Conservation (phyloP, 2,888 invertebrate genomes). For the Oxystoma pomonae region DNA sequence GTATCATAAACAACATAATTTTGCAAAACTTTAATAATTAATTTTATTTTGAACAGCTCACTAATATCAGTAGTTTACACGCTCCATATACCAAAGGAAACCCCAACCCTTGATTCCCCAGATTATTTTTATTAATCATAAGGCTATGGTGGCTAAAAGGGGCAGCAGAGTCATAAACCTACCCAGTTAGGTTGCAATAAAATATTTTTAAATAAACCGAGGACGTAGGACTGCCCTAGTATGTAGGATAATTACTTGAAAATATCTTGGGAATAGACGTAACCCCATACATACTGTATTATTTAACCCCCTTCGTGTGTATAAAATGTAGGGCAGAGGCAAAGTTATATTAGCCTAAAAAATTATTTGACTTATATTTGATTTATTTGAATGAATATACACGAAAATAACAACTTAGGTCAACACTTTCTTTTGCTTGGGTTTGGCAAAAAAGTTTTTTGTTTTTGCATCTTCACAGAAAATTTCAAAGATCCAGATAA, state of each 20-base stretch:
- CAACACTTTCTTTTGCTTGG: no score
- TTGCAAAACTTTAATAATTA: no score
- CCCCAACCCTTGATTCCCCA: neutral
- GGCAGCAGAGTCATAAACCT: neutral
- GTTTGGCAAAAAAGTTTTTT: no score
- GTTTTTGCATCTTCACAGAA: no score
- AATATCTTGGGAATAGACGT: neutral
- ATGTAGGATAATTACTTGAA: neutral
- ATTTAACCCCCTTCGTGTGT: neutral
- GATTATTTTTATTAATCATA: neutral
- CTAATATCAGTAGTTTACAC: no score
- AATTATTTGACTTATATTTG: no score
- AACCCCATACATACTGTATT: neutral
- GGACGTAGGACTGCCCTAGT: conserved; percentile 7
- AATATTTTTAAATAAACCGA: conserved; percentile 8
- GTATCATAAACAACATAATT: no score
- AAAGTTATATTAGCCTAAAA: neutral
- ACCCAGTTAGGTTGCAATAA: neutral
- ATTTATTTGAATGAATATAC: no score
- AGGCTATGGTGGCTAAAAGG: neutral
- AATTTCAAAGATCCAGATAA: no score
- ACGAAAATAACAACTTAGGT: no score
- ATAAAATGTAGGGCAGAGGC: neutral
- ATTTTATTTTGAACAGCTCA: no score
- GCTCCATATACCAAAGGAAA: neutral